Evolutionary conservation across 92 coral and sea anemone species (phyloP), one percentile per base, ranked within the genome.

Genomic region (Metridium senile): DNA sequence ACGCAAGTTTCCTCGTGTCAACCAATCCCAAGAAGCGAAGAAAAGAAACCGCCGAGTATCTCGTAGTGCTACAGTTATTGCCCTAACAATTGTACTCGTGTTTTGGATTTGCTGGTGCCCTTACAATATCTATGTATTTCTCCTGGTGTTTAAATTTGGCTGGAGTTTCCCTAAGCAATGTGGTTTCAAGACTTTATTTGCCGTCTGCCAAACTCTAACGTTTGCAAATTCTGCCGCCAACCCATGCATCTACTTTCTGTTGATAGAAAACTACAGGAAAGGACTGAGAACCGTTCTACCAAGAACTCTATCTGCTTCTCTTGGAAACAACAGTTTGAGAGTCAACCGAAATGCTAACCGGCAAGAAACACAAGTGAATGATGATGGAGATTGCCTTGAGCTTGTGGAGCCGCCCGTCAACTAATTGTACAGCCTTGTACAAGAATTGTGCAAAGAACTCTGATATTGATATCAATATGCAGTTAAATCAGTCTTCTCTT

Each of bases 51-150:
- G 84, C 22, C 76, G 84, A 33, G 84, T 79, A 47, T 79, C 84
- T 34, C 76, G 84, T 18, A 79, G 84, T 67, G 84, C 84, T 27
- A 79, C 84, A 26, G 84, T 79, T 20, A 79, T 79, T 39, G 84
- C 84, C n/a, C 53, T 79, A 9, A 79, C 84, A 23, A 69, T 79
- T 9, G 84, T 79, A 16, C 75, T 79, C 25, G 84, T 79, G 4
- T 79, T 79, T 47, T 71, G 74, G 84, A 27, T 79, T 7, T 79
- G 84, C 70, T 79, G 84, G 84, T 71, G 84, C 11, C 84, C 84
- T 0, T 79, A 68, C 62, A 79, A 79, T 65, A 70, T 74, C 17
- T 59, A 59, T n/a, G 57, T 59, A 66, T 79, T 79, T 47, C 84
- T 79, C 18, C 31, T 74, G 56, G 84, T 76, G 9, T 79, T 68